Evolutionary conservation across 1,140 invertebrate species (phyloP).

Genomic region (Drosophila virilis): DNA sequence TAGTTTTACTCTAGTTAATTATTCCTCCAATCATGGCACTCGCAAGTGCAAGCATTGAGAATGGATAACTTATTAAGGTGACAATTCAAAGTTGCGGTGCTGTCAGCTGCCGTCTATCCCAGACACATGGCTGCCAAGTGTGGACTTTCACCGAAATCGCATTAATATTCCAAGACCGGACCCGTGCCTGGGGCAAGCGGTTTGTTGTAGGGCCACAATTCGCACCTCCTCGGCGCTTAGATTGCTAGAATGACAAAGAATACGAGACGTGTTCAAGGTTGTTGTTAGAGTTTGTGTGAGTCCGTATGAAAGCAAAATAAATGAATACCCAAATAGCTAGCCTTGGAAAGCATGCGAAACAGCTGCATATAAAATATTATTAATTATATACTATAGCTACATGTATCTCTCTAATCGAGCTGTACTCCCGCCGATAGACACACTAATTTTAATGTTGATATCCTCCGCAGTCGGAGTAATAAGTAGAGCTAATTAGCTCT

Average conservation of each 20-base stretch:
- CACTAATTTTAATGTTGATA: not conserved
- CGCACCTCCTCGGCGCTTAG: not conserved
- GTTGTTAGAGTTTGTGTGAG: conserved; percentile 37
- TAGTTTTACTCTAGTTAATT: too few species aligned
- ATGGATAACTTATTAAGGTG: conserved; percentile 24
- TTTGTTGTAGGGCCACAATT: not conserved
- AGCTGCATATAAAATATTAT: not conserved
- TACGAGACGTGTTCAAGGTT: conserved; percentile 41
- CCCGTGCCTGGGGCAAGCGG: not conserved
- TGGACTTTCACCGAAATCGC: conserved; percentile 60
- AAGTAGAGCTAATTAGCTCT: not conserved
- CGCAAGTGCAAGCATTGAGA: not conserved
- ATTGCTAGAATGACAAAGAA: conserved; percentile 29
- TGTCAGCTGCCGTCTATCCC: conserved; percentile 58
- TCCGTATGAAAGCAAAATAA: not conserved
- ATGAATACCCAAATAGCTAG: conserved; percentile 24
- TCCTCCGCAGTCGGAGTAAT: not conserved
- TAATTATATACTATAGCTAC: not conserved
- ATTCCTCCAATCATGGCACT: not conserved
- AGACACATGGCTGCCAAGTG: conserved; percentile 49
- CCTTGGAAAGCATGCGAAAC: conserved; percentile 49
- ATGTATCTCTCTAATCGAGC: not conserved
- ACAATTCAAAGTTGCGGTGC: conserved; percentile 22
- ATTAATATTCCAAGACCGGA: conserved; percentile 66
- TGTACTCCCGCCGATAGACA: conserved; percentile 2